phyloP scores from a whole-genome alignment of 2,113 vertebrate genomes.

The Bambusicola thoracicus region DNA sequence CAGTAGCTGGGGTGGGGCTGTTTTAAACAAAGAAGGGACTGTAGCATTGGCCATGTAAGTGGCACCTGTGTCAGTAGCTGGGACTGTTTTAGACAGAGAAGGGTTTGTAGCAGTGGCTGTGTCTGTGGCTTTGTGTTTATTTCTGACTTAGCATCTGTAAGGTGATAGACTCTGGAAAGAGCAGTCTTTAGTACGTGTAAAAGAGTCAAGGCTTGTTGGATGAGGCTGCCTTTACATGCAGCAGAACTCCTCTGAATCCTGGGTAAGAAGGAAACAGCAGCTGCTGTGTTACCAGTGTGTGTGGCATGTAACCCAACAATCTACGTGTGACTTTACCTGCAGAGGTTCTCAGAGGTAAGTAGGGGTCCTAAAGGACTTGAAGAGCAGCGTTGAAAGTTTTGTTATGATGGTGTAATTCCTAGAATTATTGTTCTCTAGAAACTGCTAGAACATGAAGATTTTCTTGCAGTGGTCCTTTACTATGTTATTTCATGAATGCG shows the following conservation, averaged over 20 bases:
- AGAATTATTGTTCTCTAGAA: neutral
- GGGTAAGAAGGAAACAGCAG: neutral
- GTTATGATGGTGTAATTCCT: neutral
- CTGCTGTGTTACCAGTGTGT: neutral
- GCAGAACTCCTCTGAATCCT: neutral
- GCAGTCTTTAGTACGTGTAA: neutral
- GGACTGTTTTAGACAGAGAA: accelerated
- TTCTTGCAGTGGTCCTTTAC: neutral
- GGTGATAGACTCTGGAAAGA: neutral
- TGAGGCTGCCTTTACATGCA: neutral
- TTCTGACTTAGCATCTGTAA: no score
- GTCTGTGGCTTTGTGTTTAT: accelerated
- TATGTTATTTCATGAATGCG: accelerated
- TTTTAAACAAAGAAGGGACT: accelerated
- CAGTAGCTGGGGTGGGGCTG: neutral
- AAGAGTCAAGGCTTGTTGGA: neutral
- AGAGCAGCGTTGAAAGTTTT: neutral
- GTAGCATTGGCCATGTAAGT: accelerated
- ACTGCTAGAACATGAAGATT: neutral
- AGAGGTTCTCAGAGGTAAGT: neutral
- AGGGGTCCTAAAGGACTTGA: neutral
- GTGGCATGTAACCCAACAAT: neutral
- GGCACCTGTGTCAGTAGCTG: neutral
- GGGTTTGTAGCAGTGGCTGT: accelerated
- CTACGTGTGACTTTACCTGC: neutral